Conservation (phyloP, 2,797 vertebrate species). For the Epinephelus malabaricus region DNA sequence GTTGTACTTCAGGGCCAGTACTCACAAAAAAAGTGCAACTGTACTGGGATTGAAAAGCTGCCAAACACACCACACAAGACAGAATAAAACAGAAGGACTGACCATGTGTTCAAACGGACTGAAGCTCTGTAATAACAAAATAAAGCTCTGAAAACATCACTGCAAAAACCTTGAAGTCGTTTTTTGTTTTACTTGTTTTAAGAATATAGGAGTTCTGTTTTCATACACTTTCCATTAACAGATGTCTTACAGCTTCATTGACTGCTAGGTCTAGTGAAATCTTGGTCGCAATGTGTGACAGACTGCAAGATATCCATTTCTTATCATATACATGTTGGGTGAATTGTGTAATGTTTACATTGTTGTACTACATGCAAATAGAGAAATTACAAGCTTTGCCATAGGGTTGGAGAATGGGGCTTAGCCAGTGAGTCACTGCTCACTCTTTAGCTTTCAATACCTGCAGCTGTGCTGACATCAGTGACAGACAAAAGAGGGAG, state of each 20-base stretch:
- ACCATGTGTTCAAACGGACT: not conserved
- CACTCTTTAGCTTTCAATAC: not conserved
- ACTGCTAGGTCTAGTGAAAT: not conserved
- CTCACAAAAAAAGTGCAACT: not conserved
- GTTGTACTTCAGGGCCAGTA: not conserved
- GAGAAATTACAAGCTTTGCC: not conserved
- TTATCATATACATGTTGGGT: not conserved
- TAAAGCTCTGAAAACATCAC: not conserved
- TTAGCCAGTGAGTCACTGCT: not conserved
- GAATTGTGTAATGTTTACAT: not conserved
- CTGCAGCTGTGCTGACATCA: slow-evolving; percentile 6
- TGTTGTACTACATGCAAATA: not conserved
- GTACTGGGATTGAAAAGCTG: not conserved
- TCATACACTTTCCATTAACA: not conserved
- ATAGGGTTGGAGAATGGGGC: not conserved
- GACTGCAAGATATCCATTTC: not conserved
- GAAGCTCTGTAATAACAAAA: not conserved
- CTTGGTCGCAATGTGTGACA: not conserved
- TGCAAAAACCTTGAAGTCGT: too few relatives aligned
- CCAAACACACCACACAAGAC: not conserved
- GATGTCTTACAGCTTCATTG: too few relatives aligned
- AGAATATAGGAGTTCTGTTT: not conserved
- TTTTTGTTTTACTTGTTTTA: too few relatives aligned
- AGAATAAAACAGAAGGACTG: not conserved
- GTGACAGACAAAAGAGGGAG: not conserved